Conservation (phyloP, 2,888 invertebrate species). For the Sceliomorpha sp. region DNA sequence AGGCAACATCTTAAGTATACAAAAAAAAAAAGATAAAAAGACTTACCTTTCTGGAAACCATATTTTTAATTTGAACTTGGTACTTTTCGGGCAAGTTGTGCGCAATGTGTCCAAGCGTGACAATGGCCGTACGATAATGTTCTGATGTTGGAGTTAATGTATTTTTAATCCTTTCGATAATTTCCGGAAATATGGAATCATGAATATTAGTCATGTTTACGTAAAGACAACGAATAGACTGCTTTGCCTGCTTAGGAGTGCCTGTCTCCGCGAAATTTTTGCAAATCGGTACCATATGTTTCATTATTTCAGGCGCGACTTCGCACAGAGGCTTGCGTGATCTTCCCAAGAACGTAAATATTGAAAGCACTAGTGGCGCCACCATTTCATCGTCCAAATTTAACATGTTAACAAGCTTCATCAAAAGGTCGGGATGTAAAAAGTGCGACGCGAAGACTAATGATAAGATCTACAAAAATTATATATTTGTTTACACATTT, state of each 20-base stretch:
- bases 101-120: slow-evolving; percentile 96
- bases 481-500: slow-evolving; percentile 4
- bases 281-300: slow-evolving; percentile 91
- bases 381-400: slow-evolving; percentile 90
- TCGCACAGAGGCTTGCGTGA: slow-evolving; percentile 91
- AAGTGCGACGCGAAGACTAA: slow-evolving; percentile 97
- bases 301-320: slow-evolving; percentile 88
- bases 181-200: slow-evolving; percentile 90
- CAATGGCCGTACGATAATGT: slow-evolving; percentile 95
- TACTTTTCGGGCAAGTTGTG: slow-evolving; percentile 95
- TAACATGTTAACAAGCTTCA: slow-evolving; percentile 88
- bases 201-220: slow-evolving; percentile 88
- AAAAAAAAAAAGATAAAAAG: too few relatives aligned
- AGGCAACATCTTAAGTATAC: too few relatives aligned
- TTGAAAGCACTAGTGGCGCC: slow-evolving; percentile 90
- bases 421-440: slow-evolving; percentile 90
- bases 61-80: slow-evolving; percentile 94
- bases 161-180: slow-evolving; percentile 89
- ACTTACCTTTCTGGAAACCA: slow-evolving; percentile 93
- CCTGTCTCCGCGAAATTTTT: slow-evolving; percentile 94
- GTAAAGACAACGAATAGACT: slow-evolving; percentile 95
- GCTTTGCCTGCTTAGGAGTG: slow-evolving; percentile 97
- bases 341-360: slow-evolving; percentile 93
- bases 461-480: slow-evolving; percentile 87
- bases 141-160: slow-evolving; percentile 88